These are phyloP conservation scores for Amphipoea oculea DNA, from an alignment of 2,888 invertebrate genomes.

Conservation along the genomic window DNA sequence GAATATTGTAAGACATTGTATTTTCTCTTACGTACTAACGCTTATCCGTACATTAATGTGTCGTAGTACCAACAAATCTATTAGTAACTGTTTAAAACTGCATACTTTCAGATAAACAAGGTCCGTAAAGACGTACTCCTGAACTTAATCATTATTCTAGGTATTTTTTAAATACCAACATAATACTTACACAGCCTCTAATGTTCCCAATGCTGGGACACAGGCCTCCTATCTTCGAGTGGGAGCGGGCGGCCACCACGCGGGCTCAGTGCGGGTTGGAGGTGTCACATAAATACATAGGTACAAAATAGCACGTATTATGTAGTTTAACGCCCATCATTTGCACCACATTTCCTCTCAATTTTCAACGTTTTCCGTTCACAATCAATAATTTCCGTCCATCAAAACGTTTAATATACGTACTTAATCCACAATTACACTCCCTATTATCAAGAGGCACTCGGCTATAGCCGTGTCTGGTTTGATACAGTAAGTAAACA, in stretches of 20 bases:
- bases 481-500: constrained; percentile 24
- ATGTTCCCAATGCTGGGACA: too few species aligned
- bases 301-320: background rate
- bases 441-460: constrained; percentile 1
- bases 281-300: too few species aligned
- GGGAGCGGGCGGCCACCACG: too few species aligned
- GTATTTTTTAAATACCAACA: background rate
- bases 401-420: background rate
- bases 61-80: background rate
- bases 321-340: background rate
- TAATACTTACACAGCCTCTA: too few species aligned
- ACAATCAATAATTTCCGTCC: background rate
- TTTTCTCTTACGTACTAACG: background rate
- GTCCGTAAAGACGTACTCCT: too few species aligned
- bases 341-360: background rate
- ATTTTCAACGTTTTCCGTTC: background rate
- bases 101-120: background rate
- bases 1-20: background rate
- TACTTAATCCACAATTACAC: background rate
- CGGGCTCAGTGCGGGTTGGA: too few species aligned
- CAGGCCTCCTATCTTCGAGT: too few species aligned
- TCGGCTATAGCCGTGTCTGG: constrained; percentile 12
- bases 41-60: background rate
- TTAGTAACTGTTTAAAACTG: background rate
- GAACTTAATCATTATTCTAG: too few species aligned